Conservation (phyloP, 2,113 vertebrate species). For the Leptobrachium leishanense region DNA sequence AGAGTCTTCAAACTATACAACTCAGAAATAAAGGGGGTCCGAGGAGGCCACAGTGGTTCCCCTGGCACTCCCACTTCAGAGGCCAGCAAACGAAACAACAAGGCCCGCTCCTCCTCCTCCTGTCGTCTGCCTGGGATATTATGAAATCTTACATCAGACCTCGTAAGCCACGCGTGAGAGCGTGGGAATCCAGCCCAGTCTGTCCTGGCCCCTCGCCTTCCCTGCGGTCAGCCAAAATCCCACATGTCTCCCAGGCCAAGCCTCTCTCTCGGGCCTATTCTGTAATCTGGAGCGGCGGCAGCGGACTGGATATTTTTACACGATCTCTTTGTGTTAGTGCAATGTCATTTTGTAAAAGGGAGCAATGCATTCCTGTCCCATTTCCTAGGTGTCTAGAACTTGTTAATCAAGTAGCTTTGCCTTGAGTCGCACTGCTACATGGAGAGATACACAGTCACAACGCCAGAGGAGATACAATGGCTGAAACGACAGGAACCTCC, state of each 20-base stretch:
- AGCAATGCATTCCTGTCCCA: slow-evolving; percentile 10
- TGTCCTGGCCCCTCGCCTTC: slow-evolving; percentile 41
- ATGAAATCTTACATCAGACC: slow-evolving; percentile 48
- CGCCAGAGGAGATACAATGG: neutral
- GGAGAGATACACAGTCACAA: neutral
- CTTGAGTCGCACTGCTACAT: neutral
- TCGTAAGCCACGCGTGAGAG: slow-evolving; percentile 48
- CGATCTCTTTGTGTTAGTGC: slow-evolving; percentile 6
- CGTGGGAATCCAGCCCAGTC: slow-evolving; percentile 49
- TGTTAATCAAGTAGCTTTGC: slow-evolving; percentile 18
- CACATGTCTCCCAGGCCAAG: slow-evolving; percentile 45
- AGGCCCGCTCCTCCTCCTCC: slow-evolving; percentile 37
- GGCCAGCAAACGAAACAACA: slow-evolving; percentile 25
- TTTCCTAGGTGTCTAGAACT: slow-evolving; percentile 5
- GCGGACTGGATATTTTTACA: slow-evolving; percentile 39
- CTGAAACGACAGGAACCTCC: neutral
- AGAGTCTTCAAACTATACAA: slow-evolving; percentile 17
- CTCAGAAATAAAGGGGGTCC: neutral
- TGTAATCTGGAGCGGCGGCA: slow-evolving; percentile 31
- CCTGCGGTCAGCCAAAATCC: slow-evolving; percentile 50
- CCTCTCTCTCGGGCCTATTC: slow-evolving; percentile 31
- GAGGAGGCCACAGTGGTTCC: slow-evolving; percentile 12
- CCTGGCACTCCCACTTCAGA: slow-evolving; percentile 5
- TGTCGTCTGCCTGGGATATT: slow-evolving; percentile 43
- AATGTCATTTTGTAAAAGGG: neutral